phyloP scores from a whole-genome alignment of 1,140 invertebrate species.

The Lutraria rhynchaena region DNA sequence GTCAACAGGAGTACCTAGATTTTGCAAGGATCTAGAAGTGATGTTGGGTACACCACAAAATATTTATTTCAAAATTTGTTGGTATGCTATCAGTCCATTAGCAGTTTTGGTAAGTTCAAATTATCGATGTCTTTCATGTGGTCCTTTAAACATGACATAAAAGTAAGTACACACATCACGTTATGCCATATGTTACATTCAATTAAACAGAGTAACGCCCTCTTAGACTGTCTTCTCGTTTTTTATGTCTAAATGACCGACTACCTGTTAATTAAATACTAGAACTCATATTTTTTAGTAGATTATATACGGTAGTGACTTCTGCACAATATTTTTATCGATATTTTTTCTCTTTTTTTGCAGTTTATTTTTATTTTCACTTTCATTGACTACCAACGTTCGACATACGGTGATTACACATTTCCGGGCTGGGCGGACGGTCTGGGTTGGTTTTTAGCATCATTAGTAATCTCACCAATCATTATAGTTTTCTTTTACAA shows the following conservation, averaged over 20 bases:
- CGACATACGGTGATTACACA: conserved; percentile 84
- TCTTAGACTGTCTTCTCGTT: no score
- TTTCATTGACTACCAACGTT: conserved; percentile 88
- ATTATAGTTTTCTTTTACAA: conserved; percentile 82
- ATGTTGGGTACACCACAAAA: conserved; percentile 71
- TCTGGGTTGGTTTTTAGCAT: conserved; percentile 88
- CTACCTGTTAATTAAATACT: no score
- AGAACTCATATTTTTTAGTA: no score
- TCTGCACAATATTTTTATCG: no score
- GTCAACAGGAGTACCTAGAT: conserved; percentile 71
- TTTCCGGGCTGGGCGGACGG: conserved; percentile 91
- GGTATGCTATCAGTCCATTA: conserved; percentile 73
- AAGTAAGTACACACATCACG: no score
- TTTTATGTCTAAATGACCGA: no score
- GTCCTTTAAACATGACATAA: no score
- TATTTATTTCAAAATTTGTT: conserved; percentile 75
- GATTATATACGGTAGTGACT: no score
- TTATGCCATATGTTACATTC: no score
- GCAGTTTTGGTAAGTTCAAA: conserved; percentile 69
- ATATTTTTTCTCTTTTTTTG: no score
- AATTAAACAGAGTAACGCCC: no score
- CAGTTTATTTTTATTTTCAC: conserved; percentile 92
- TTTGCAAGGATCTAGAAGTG: conserved; percentile 71
- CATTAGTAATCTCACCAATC: conserved; percentile 87
- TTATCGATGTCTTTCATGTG: no score